Percentiles rank a stretch among this genome's conserved stretches.
phyloP scores from a whole-genome alignment of 2,888 invertebrate species.

The Sympetrum striolatum region DNA sequence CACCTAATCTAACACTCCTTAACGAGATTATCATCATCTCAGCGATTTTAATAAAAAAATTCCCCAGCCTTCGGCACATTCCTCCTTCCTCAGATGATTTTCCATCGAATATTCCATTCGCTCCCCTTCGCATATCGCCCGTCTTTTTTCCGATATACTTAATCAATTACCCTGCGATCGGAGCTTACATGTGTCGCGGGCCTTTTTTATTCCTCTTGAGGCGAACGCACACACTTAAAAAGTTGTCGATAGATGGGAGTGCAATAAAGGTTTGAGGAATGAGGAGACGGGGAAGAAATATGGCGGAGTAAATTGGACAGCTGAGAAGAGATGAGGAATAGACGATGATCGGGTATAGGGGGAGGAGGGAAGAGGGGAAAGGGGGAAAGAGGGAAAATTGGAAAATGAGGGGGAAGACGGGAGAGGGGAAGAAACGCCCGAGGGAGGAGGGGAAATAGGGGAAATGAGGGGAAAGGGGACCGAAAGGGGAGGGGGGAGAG shows the following conservation, averaged over 20 bases:
- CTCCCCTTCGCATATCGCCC: not conserved
- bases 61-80: not conserved
- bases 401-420: not conserved
- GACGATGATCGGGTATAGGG: not conserved
- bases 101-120: not conserved
- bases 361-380: not conserved
- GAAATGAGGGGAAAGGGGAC: no score
- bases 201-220: not conserved
- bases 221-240: not conserved
- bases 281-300: not conserved
- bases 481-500: no score
- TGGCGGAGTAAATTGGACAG: slow-evolving; percentile 37
- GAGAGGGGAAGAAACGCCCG: not conserved
- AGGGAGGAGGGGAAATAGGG: not conserved
- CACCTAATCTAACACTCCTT: no score
- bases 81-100: not conserved
- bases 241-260: slow-evolving; percentile 25
- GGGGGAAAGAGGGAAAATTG: not conserved
- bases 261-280: slow-evolving; percentile 34
- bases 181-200: slow-evolving; percentile 18
- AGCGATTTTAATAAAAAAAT: no score
- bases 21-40: no score
- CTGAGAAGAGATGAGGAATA: slow-evolving; percentile 1
- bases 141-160: slow-evolving; percentile 29
- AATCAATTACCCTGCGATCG: slow-evolving; percentile 25